Conservation (phyloP, 1,140 invertebrate species). For the Trichomalopsis sarcophagae region DNA sequence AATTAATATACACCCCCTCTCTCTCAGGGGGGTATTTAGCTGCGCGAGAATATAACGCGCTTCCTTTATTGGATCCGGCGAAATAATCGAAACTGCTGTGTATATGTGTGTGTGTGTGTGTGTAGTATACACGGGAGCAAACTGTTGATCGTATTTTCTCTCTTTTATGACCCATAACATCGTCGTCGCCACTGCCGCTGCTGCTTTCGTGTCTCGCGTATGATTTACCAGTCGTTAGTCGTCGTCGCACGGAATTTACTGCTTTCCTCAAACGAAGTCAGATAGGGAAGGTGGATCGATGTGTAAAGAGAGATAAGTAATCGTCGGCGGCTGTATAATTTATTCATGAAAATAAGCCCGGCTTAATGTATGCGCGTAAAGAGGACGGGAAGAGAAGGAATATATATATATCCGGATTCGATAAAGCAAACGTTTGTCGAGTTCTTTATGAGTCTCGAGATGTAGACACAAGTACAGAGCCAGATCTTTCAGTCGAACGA, state of each 20-base stretch:
- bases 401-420: no score
- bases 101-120: not conserved
- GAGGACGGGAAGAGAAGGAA: no score
- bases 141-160: conserved; percentile 4
- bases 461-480: no score
- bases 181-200: not conserved
- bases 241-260: not conserved
- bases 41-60: not conserved
- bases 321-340: no score
- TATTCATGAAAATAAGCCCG: no score
- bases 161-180: conserved; percentile 1
- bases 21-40: not conserved
- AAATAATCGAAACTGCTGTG: not conserved
- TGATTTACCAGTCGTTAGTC: not conserved
- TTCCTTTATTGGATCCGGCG: not conserved
- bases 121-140: not conserved
- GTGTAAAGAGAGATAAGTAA: no score
- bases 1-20: not conserved
- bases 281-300: not conserved
- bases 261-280: not conserved
- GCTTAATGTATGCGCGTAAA: no score
- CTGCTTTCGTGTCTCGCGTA: not conserved
- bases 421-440: no score
- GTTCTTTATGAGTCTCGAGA: no score
- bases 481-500: no score